These are phyloP conservation scores for Lordiphosa stackelbergi DNA, from an alignment of 1,140 invertebrate genomes.

Conservation along the genomic window DNA sequence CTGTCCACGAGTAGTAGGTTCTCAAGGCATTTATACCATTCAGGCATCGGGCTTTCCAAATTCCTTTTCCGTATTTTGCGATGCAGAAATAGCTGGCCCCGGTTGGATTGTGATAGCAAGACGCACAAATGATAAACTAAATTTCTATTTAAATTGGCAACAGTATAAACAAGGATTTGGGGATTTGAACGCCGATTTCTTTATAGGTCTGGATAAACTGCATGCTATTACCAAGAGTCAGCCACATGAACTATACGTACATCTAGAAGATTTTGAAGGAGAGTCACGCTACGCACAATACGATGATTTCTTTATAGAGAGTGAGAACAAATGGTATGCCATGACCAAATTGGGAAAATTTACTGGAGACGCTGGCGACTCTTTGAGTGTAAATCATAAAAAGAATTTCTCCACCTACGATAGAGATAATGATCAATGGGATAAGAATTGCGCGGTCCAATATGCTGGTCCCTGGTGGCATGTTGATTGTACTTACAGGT, in stretches of 20 bases:
- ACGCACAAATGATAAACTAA: not conserved
- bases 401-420: conserved; percentile 1
- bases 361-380: conserved; percentile 11
- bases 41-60: not conserved
- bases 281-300: conserved; percentile 1
- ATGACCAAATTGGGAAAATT: not conserved
- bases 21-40: conserved; percentile 4
- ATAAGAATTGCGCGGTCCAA: not conserved
- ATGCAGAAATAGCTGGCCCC: not conserved
- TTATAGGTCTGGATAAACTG: conserved; percentile 9
- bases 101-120: conserved; percentile 3
- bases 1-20: not conserved
- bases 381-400: not conserved
- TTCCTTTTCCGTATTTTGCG: not conserved
- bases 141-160: conserved; percentile 2
- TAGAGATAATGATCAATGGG: not conserved
- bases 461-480: not conserved
- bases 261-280: conserved; percentile 8
- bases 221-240: conserved; percentile 8
- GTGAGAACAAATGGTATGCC: not conserved
- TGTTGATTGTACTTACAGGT: not conserved
- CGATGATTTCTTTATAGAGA: conserved; percentile 4
- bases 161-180: conserved; percentile 3
- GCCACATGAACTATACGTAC: not conserved
- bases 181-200: not conserved